Conservation (phyloP, 2,888 invertebrate species). For the Gymnosoma rotundatum region DNA sequence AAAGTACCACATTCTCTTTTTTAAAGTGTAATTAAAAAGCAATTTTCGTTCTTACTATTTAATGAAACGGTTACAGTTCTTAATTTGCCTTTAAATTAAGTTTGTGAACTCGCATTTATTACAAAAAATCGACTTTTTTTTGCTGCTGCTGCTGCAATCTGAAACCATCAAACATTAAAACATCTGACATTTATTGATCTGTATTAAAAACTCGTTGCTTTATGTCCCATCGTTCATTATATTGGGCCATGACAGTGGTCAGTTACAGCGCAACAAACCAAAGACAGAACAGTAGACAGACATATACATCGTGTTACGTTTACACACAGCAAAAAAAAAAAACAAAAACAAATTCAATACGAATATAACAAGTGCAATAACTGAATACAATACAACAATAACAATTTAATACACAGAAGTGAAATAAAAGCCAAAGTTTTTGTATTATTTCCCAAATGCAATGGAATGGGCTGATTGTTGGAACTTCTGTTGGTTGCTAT, state of each 20-base stretch:
- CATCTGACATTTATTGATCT: conserved; percentile 55
- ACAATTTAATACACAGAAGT: conserved; percentile 29
- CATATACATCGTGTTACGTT: not conserved
- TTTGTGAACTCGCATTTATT: conserved; percentile 7
- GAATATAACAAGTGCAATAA: conserved; percentile 61
- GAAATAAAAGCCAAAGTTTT: conserved; percentile 35
- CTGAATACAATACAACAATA: conserved; percentile 19
- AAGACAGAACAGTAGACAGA: conserved; percentile 68
- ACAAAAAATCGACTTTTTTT: not conserved
- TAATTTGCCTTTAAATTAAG: too few species aligned
- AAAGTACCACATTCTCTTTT: too few species aligned
- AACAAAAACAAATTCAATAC: conserved; percentile 59
- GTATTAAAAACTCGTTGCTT: conserved; percentile 42
- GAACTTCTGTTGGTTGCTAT: not conserved
- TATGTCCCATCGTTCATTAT: not conserved
- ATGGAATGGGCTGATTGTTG: conserved; percentile 2
- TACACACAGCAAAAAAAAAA: conserved; percentile 56
- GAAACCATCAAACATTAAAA: conserved; percentile 39
- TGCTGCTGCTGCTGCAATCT: not conserved
- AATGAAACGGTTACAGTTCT: too few species aligned
- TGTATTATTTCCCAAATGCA: conserved; percentile 21
- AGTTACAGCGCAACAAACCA: conserved; percentile 60
- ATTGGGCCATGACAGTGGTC: conserved; percentile 53
- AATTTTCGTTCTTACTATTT: too few species aligned
- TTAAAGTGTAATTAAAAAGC: too few species aligned